phyloP scores from a whole-genome alignment of 2,888 invertebrate species.

The Monopis laevigella region DNA sequence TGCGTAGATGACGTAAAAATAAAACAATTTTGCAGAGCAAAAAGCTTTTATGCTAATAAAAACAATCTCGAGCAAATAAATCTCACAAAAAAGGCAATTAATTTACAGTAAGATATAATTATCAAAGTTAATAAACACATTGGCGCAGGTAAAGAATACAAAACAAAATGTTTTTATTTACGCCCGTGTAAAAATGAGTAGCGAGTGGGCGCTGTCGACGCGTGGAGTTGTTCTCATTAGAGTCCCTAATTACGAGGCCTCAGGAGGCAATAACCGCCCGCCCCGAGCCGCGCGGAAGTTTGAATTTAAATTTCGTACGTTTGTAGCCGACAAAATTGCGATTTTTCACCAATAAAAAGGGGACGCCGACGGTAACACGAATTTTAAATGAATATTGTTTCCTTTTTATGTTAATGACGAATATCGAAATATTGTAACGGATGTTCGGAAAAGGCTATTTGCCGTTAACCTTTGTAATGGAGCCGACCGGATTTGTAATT shows the following conservation, averaged over 20 bases:
- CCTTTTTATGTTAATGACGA: conserved; percentile 62
- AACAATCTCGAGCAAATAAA: too few relatives aligned
- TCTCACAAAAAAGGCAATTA: too few relatives aligned
- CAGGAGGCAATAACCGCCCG: conserved; percentile 16
- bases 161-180: conserved; percentile 8
- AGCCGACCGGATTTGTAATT: conserved; percentile 27
- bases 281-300: conserved; percentile 45
- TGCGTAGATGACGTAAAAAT: too few relatives aligned
- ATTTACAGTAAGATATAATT: too few relatives aligned
- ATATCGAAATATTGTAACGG: conserved; percentile 53
- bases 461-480: conserved; percentile 43
- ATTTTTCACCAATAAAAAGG: conserved; percentile 58
- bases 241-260: conserved; percentile 46
- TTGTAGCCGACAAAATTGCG: conserved; percentile 45
- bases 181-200: conserved; percentile 12
- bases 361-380: conserved; percentile 39
- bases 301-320: conserved; percentile 56
- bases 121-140: conserved; percentile 8
- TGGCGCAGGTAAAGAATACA: conserved; percentile 5
- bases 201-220: conserved; percentile 16
- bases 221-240: conserved; percentile 54
- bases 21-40: too few relatives aligned
- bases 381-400: conserved; percentile 65
- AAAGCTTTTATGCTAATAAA: too few relatives aligned
- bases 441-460: conserved; percentile 38